Base-by-base conservation (phyloP, 2,888 invertebrate species). In the Volucella inanis region DNA sequence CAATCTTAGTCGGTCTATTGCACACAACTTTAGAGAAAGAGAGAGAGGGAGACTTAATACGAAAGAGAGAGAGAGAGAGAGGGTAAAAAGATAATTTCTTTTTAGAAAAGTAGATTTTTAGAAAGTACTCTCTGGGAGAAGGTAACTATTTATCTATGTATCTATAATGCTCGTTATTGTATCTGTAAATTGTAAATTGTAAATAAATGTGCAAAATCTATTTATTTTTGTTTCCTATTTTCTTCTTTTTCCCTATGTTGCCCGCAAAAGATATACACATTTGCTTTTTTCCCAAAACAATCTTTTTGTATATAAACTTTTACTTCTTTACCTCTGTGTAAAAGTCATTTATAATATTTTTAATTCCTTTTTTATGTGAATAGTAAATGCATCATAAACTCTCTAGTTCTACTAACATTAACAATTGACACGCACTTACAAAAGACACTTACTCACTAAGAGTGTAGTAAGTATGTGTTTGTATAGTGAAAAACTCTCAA, bases 1-100 rank as follows among this genome's bases (percentile, higher is more conserved):
- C 71, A 85, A 76, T 43, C 70, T 72, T 71, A 84, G 84, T 84
- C 81, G 76, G 76, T 81, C 85, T 72, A 77, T 85, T 85, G 85
- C 85, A 85, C 80, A 85, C 85, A 85, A 68, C 81, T 49, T 76
- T 80, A 76, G 50, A 72, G 72, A 79, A 71, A 68, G 64, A 61
- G 59, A 79, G 70, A 76, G 64, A 74, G n/a, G 43, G 55, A 11
- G 45, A 57, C 10, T 15, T 9, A 57, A 39, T 39, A 47, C 64
- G 22, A 39, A 59, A 57, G 2, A 68, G 64, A 65, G 38, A 61
- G 59, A 79, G 70, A 76, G 68, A 74, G n/a, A 22, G 49, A 14
- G 38, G 59, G 71, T 70, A 64, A 57, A 76, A 72, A 39, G 43
- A 59, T 31, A 22, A 45, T 70, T 64, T 70, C 45, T 55, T 43